These are phyloP conservation scores for Drosophila fungiperda DNA, from an alignment of 2,888 invertebrate genomes.

Conservation along the genomic window DNA sequence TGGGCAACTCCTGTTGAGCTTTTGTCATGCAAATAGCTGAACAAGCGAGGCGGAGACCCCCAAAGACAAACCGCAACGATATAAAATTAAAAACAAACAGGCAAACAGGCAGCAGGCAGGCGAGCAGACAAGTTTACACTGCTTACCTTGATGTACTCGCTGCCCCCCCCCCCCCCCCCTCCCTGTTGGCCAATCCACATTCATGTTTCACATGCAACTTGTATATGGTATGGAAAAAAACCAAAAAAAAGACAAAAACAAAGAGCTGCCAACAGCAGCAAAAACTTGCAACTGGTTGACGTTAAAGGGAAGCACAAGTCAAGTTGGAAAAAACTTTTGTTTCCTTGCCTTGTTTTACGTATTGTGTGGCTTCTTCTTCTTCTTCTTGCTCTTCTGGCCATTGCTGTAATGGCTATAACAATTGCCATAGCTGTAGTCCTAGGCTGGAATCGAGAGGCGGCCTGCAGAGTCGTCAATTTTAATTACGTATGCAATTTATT, in stretches of 20 bases:
- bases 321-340: constrained; percentile 76
- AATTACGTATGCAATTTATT: constrained; percentile 82
- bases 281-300: constrained; percentile 70
- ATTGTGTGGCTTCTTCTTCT: constrained; percentile 4
- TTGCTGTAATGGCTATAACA: constrained; percentile 67
- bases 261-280: constrained; percentile 53
- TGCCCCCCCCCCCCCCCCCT: neutral
- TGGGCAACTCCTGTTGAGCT: constrained; percentile 62
- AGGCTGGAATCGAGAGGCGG: constrained; percentile 25
- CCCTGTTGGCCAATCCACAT: constrained; percentile 43
- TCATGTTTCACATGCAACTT: constrained; percentile 75
- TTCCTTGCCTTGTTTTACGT: constrained; percentile 5
- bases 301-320: constrained; percentile 78
- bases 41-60: constrained; percentile 57
- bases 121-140: constrained; percentile 54
- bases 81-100: constrained; percentile 74
- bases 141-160: constrained; percentile 41
- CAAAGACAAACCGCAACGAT: constrained; percentile 56
- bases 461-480: constrained; percentile 79
- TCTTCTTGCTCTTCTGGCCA: constrained; percentile 5
- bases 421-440: constrained; percentile 42
- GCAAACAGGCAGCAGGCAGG: constrained; percentile 50
- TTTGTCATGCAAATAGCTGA: constrained; percentile 78
- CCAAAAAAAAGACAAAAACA: constrained; percentile 18
- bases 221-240: constrained; percentile 4